Evolutionary conservation across 1,140 invertebrate genomes (phyloP).

Genomic region (Cotesia glomerata): DNA sequence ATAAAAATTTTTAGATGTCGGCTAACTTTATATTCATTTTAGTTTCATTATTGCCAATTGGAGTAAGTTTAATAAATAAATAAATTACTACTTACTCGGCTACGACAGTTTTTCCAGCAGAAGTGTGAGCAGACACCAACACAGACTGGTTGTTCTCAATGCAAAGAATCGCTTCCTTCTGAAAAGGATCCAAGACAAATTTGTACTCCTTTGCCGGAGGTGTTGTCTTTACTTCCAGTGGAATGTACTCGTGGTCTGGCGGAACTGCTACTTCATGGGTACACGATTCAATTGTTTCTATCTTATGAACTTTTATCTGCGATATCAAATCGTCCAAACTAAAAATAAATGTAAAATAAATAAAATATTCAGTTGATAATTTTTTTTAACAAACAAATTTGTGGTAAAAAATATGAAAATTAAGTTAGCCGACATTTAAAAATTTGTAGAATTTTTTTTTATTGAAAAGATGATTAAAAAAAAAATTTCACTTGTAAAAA

Average conservation of each 20-base stretch:
- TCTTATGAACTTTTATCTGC: conserved; percentile 82
- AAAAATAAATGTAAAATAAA: conserved; percentile 7
- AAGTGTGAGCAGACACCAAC: conserved; percentile 98
- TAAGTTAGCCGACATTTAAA: too few relatives aligned
- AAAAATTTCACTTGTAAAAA: too few relatives aligned
- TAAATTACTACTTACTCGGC: conserved; percentile 81
- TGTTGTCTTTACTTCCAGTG: conserved; percentile 67
- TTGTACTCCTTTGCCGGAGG: conserved; percentile 92
- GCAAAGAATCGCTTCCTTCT: conserved; percentile 96
- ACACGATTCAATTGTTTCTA: conserved; percentile 89
- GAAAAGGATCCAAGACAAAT: conserved; percentile 97
- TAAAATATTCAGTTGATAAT: not conserved
- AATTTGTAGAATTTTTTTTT: too few relatives aligned
- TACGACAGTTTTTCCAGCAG: conserved; percentile 99
- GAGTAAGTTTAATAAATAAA: too few relatives aligned
- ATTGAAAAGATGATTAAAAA: too few relatives aligned
- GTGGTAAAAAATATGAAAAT: too few relatives aligned
- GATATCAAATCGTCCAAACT: conserved; percentile 64
- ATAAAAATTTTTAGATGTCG: too few relatives aligned
- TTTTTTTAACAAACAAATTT: too few relatives aligned
- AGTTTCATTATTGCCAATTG: too few relatives aligned
- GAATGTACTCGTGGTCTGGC: conserved; percentile 81
- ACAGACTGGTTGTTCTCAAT: conserved; percentile 98
- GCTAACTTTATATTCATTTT: too few relatives aligned
- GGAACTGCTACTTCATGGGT: conserved; percentile 93